Base-by-base conservation (phyloP, 2,888 invertebrate genomes). In the Trissolcus brochymenae region DNA sequence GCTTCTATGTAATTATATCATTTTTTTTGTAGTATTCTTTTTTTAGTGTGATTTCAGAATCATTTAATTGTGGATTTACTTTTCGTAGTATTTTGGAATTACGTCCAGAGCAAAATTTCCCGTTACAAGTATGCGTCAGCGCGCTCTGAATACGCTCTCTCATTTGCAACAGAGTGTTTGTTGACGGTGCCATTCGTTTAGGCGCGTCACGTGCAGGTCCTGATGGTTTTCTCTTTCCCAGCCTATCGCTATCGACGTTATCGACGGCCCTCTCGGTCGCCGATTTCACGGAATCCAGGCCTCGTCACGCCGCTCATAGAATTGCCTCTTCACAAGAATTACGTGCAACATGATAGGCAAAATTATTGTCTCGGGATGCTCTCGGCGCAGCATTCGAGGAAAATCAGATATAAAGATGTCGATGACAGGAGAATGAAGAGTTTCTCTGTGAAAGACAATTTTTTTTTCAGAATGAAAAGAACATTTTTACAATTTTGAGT, bases 91-190 rank as follows among this genome's bases (percentile, higher is more conserved):
- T 25, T 25, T 25, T 11, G 0, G 11, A 35, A 9, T 35, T 35
- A 35, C 35, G 35, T 6, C 1, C 7, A 35, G 7, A 11, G 1
- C 11, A 35, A 2, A 9, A 35, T 2, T 35, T 35, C 35, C 35
- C 35, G 35, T 35, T 35, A 35, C 11, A 9, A 35, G 1, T 35
- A 35, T 50, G 60, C 25, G 53, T 43, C 50, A 51, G 9, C 54
- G 68, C 46, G 49, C 60, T 68, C 68, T 59, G 53, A 60, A 54
- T 60, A 54, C 60, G 49, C 21, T 53, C 43, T 60, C 68, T 53
- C 55, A 55, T 60, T 60, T 60, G 68, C 49, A 68, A 55, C 62
- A 17, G 19, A 19, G n/a, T 35, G 55, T 54, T 60, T 60, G 60
- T 68, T 55, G 56, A 61, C 54, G 68, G 1, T 46, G 46, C 46